These are phyloP conservation scores for Piaya cayana DNA, from an alignment of 2,113 vertebrate species.

Conservation along the genomic window DNA sequence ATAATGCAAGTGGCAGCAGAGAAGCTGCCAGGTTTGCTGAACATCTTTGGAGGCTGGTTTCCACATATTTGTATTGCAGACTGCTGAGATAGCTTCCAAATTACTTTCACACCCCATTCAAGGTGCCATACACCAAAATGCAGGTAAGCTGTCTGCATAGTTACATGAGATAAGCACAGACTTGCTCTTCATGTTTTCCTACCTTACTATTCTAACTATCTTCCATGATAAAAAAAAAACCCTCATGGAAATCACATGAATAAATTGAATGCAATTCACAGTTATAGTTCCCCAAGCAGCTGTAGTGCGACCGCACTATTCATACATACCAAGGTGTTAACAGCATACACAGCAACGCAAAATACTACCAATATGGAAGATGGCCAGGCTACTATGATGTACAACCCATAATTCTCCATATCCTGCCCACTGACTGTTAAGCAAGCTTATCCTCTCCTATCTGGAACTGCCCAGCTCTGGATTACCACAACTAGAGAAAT, in stretches of 20 bases:
- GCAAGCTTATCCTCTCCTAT: neutral
- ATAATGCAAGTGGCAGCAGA: neutral
- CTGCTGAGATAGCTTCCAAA: neutral
- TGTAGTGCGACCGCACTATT: slow-evolving; percentile 32
- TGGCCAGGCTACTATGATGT: slow-evolving; percentile 32
- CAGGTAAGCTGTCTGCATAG: neutral
- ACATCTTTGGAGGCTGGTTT: neutral
- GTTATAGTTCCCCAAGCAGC: slow-evolving; percentile 51
- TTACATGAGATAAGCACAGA: neutral
- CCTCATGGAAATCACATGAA: neutral
- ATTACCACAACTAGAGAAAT: neutral
- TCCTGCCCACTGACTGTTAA: neutral
- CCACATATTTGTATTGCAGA: too few relatives aligned
- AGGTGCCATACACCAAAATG: neutral
- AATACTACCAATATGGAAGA: neutral
- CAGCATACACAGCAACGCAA: slow-evolving; percentile 32
- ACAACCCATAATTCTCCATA: slow-evolving; percentile 34
- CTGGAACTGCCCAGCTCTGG: neutral
- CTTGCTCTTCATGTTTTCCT: neutral
- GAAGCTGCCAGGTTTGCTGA: neutral
- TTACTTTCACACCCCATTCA: neutral
- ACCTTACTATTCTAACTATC: neutral
- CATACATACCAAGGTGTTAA: slow-evolving; percentile 59
- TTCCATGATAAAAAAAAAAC: neutral
- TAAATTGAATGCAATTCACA: neutral